These are phyloP conservation scores for Octonoba sinensis DNA, from an alignment of 2,888 invertebrate genomes.

Conservation along the genomic window DNA sequence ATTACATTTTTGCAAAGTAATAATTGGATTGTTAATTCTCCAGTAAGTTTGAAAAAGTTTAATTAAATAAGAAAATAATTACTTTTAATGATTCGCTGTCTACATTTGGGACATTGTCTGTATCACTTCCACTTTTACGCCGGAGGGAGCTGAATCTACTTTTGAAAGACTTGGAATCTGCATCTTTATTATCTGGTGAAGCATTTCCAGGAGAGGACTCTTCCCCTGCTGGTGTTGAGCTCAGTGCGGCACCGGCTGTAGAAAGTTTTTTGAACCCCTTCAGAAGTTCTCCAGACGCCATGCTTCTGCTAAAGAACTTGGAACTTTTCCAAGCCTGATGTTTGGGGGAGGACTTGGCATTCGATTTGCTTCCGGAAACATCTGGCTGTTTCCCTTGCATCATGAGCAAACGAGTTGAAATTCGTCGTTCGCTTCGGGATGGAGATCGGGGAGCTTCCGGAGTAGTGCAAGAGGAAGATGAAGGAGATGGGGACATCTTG, in stretches of 20 bases:
- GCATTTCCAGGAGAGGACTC: not conserved
- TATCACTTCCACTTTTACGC: constrained; percentile 55
- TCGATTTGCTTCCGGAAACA: constrained; percentile 7
- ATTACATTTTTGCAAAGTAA: too few relatives aligned
- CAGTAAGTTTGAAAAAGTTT: too few relatives aligned
- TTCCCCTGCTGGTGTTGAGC: not conserved
- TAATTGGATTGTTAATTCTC: too few relatives aligned
- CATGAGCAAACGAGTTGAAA: constrained; percentile 26
- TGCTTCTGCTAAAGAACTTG: constrained; percentile 61
- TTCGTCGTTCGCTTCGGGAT: constrained; percentile 22
- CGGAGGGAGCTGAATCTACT: constrained; percentile 52
- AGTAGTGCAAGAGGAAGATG: constrained; percentile 3
- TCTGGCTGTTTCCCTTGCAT: constrained; percentile 12
- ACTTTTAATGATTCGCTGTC: constrained; percentile 54
- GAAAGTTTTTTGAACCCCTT: constrained; percentile 55
- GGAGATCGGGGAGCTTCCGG: constrained; percentile 30
- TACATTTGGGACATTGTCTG: constrained; percentile 52
- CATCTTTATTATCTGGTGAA: constrained; percentile 13
- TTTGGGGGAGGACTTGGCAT: constrained; percentile 41
- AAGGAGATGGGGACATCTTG: constrained; percentile 10
- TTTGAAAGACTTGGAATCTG: constrained; percentile 54
- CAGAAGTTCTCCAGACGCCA: constrained; percentile 61
- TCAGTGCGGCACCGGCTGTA: not conserved
- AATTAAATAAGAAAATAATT: not conserved
- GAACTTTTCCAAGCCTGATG: constrained; percentile 60